phyloP scores from a whole-genome alignment of 2,113 vertebrate species.

The Benitochromis conjunctus region DNA sequence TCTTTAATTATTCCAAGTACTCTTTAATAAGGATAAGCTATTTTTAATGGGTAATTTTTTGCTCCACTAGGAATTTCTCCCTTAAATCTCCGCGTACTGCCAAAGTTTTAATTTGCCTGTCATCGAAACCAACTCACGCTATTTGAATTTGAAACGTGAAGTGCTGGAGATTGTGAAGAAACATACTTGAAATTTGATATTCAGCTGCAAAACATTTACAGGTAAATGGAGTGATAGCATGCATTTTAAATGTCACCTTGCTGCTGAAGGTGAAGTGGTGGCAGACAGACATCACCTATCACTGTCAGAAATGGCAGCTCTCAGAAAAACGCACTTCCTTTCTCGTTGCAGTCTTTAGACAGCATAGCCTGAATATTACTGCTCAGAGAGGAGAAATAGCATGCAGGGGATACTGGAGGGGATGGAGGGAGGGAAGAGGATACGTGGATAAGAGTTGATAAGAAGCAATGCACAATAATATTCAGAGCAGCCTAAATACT shows the following conservation, averaged over 20 bases:
- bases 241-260: slow-evolving; percentile 72
- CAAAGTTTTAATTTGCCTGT: slow-evolving; percentile 4
- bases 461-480: slow-evolving; percentile 27
- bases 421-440: slow-evolving; percentile 4
- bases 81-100: not conserved
- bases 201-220: slow-evolving; percentile 47
- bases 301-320: slow-evolving; percentile 68
- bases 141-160: slow-evolving; percentile 9
- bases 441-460: slow-evolving; percentile 18
- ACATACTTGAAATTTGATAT: slow-evolving; percentile 42
- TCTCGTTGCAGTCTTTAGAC: slow-evolving; percentile 10
- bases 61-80: not conserved
- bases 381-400: slow-evolving; percentile 13
- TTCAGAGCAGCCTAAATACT: slow-evolving; percentile 28
- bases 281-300: slow-evolving; percentile 65
- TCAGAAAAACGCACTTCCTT: slow-evolving; percentile 52
- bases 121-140: not conserved
- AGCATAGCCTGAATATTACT: slow-evolving; percentile 32
- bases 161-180: not conserved
- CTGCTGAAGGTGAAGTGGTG: slow-evolving; percentile 60
- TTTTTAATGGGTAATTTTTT: not conserved
- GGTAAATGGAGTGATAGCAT: slow-evolving; percentile 48
- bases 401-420: not conserved
- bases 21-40: not conserved
- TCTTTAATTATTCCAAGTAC: not conserved